Base-by-base conservation (phyloP, 2,888 invertebrate genomes). In the Crossocerus cetratus region DNA sequence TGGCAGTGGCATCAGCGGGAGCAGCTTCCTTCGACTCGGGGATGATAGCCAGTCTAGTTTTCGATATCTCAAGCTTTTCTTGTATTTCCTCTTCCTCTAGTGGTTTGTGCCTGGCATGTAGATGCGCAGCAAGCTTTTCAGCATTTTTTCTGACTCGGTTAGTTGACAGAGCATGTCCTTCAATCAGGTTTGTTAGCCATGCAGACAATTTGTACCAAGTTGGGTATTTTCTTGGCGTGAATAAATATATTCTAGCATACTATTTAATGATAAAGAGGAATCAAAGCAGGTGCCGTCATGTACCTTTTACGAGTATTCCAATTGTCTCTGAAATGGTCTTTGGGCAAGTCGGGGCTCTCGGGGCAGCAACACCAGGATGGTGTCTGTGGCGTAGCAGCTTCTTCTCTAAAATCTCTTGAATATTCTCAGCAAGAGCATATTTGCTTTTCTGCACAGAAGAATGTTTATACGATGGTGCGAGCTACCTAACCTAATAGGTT, bases 341-440 rank as follows among this genome's bases (percentile, higher is more conserved):
- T 0, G 96, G 96, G 14, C 96, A 84, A 2, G 88, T 75, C 0
- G 93, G 91, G 1, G 91, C 86, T 81, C 91, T 93, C 0, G 92
- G 89, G 76, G 92, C 91, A 1, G 93, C 90, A 58, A 93, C 92
- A 23, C 97, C 97, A 0, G 96, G 95, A 91, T 97, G 96, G 69
- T 93, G 92, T 63, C 93, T 92, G 0, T 95, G 94, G 87, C 95
- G 95, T 18, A 92, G 84, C 72, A 90, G 91, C 69, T 92, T 89
- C 44, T 92, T 92, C 58, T 92, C 87, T 56, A 94, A 91, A 78
- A 90, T 90, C 42, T 92, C 90, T 65, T 91, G 88, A 2, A 94
- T 85, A 58, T 83, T 88, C 23, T 92, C 89, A 80, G 93, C 13
- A 49, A 49, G n/a, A 49, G 2, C 2, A 16, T 16, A 49, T 16